Evolutionary conservation across 1,140 invertebrate genomes (phyloP).

Genomic region (Eulimnadia texana): DNA sequence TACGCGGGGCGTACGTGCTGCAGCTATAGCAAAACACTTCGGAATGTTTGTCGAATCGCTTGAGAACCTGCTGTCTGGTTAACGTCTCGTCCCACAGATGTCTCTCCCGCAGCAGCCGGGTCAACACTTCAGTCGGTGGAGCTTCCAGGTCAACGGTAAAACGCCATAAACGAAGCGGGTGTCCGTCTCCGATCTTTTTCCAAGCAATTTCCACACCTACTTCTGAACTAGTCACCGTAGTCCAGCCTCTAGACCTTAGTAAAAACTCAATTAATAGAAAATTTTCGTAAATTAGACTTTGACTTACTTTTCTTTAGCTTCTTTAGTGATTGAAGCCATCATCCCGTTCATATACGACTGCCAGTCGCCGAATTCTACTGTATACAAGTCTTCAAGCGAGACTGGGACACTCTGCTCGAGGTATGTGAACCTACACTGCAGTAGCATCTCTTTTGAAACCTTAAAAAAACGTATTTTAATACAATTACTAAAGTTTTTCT

Average conservation of each 20-base stretch:
- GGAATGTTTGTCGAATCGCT: conserved; percentile 58
- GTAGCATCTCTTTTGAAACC: conserved; percentile 64
- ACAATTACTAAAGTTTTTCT: background rate
- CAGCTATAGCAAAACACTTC: conserved; percentile 81
- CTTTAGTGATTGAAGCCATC: conserved; percentile 69
- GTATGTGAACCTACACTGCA: conserved; percentile 74
- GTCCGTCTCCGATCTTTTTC: conserved; percentile 78
- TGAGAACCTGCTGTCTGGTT: conserved; percentile 63
- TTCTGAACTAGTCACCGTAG: conserved; percentile 47
- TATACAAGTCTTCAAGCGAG: conserved; percentile 42
- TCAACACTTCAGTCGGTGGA: conserved; percentile 66
- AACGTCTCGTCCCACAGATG: conserved; percentile 77
- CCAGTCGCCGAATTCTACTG: conserved; percentile 40
- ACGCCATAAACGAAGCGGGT: conserved; percentile 76
- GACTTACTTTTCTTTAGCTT: conserved; percentile 62
- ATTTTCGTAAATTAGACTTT: background rate
- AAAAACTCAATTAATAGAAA: conserved; percentile 1
- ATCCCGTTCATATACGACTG: conserved; percentile 63
- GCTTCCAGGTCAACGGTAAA: conserved; percentile 80
- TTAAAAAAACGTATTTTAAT: conserved; percentile 23
- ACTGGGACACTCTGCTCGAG: conserved; percentile 69
- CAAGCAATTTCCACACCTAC: conserved; percentile 68
- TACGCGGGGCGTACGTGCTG: conserved; percentile 19
- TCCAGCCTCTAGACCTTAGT: conserved; percentile 59
- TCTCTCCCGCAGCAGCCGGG: conserved; percentile 60